Conservation (phyloP, 2,888 invertebrate species). For the Chymomyza fuscimana region DNA sequence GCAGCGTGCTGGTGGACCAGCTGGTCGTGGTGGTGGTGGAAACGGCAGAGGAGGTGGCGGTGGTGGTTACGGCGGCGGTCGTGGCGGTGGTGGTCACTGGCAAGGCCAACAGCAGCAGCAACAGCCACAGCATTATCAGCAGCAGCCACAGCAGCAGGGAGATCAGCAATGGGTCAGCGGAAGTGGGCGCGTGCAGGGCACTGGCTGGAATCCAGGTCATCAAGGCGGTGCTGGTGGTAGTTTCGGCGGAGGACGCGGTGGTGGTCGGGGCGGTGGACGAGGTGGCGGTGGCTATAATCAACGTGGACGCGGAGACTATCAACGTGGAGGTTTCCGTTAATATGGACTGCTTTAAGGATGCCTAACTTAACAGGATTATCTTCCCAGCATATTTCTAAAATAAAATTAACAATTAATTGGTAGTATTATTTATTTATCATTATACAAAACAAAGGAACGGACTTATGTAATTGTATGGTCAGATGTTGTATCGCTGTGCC, state of each 20-base stretch:
- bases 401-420: neutral
- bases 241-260: neutral
- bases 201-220: constrained; percentile 71
- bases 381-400: neutral
- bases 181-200: constrained; percentile 79
- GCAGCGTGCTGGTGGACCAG: constrained; percentile 81
- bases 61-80: constrained; percentile 71
- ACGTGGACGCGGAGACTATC: constrained; percentile 27
- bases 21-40: constrained; percentile 78
- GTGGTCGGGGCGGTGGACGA: constrained; percentile 39
- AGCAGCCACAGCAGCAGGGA: constrained; percentile 45
- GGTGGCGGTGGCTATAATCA: constrained; percentile 57
- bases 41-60: constrained; percentile 64
- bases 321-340: constrained; percentile 44
- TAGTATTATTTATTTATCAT: neutral
- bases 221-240: constrained; percentile 39
- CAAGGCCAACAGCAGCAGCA: constrained; percentile 57
- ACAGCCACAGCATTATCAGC: constrained; percentile 59
- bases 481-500: constrained; percentile 33
- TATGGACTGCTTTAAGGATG: neutral
- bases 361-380: neutral
- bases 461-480: too few relatives aligned
- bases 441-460: neutral
- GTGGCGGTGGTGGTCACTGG: constrained; percentile 57
- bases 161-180: constrained; percentile 71